Percentiles rank a stretch among this genome's conserved stretches.
Conservation (phyloP, 2,888 invertebrate species). For the Lepidonotus clava region DNA sequence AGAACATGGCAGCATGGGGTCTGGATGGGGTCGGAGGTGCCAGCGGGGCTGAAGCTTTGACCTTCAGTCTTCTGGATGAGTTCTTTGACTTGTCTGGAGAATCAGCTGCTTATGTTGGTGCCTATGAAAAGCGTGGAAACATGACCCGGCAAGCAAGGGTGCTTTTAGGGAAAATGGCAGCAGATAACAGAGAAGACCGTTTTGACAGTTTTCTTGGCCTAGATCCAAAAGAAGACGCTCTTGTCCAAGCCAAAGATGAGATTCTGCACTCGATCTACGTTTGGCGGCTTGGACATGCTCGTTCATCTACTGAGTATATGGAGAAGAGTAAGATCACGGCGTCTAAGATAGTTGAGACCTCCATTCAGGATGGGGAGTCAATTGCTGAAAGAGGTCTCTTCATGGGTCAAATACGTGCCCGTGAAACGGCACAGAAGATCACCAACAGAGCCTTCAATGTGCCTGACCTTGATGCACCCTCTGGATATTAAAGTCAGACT, state of each 20-base stretch:
- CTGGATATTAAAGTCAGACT: neutral
- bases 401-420: neutral
- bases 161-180: neutral
- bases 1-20: constrained; percentile 36
- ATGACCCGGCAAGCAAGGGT: neutral
- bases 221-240: neutral
- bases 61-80: neutral
- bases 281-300: constrained; percentile 18
- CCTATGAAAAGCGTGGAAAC: neutral
- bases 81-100: neutral
- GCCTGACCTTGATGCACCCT: neutral
- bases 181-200: neutral
- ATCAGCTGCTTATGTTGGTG: neutral
- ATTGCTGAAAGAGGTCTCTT: constrained; percentile 11
- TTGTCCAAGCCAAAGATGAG: constrained; percentile 8
- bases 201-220: constrained; percentile 9
- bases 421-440: constrained; percentile 23
- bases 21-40: constrained; percentile 2
- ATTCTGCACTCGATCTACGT: neutral
- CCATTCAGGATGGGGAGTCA: neutral
- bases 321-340: constrained; percentile 39
- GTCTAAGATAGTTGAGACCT: neutral
- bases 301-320: constrained; percentile 4
- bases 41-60: neutral
- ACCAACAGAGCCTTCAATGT: neutral